Base-by-base conservation (phyloP, 2,113 vertebrate genomes). In the Leptosomus discolor region DNA sequence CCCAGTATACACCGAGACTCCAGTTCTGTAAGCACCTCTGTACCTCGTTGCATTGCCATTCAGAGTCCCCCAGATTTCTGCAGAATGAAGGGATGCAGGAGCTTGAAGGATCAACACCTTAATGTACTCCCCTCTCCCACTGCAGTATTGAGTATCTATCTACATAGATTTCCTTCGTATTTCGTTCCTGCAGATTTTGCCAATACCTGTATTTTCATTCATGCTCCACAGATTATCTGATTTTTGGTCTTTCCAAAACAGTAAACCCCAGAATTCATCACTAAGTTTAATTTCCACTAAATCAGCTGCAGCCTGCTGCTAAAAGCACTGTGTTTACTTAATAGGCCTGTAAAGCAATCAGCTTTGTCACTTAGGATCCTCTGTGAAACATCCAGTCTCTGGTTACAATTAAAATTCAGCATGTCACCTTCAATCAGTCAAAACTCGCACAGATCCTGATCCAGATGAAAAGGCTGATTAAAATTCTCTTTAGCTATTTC, bases 1-100 rank as follows among this genome's bases (percentile, higher is more conserved):
- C 77, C 8, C 2, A 1, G 17, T 4, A 11, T 0, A 0, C 61
- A 29, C 60, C 0, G 1, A 58, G 51, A 27, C n/a, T 26, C 26
- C 57, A 7, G 39, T 3, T 20, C 41, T 57, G 48, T 34, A 32
- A 18, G 26, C 0, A 0, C 2, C 67, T 36, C 79, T 41, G 71
- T 23, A 17, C n/a, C 21, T 11, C 1, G 1, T 69, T 88, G 70
- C 65, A 39, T 3, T n/a, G 57, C 56, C 37, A 24, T 8, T 26
- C 1, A 0, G 7, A 60, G 51, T 6, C n/a, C 75, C 36, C 45
- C 14, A 27, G 29, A 48, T 11, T 73, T 45, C 24, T 18, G 39
- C 50, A 69, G 30, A 43, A 58, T 48, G 37, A 75, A 46, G 46
- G 27, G 32, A 61, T 5, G 12, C 1, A 54, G 68, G n/a, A 46